Evolutionary conservation across 2,888 invertebrate genomes (phyloP), one percentile per base, ranked within the genome.

Genomic region (Halictus quadricinctus): DNA sequence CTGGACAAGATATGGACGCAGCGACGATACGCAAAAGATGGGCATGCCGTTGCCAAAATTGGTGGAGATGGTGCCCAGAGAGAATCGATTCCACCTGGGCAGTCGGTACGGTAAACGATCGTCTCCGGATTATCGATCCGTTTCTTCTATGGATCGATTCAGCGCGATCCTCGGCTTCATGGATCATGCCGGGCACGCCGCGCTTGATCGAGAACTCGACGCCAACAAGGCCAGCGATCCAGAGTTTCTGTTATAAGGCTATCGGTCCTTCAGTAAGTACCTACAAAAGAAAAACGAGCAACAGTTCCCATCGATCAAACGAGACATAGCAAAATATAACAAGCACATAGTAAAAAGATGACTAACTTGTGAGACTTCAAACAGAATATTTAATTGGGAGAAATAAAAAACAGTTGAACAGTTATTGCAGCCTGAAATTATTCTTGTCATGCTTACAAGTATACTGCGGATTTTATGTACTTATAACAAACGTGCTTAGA

Each of bases 71-170:
- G 86, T 88, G 25, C 92, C 93, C 5, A 88, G 93, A 73, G 88
- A 89, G n/a, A 94, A 94, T 79, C 92, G 92, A 12, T 94, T 94
- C 89, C 94, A 92, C 88, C 87, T 91, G 50, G 93, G 93, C 29
- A 94, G 93, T 86, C 92, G 95, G 72, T 95, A 94, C 87, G 95
- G 94, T 0, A 95, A 95, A 88, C 91, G 95, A 54, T 85, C 88
- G 10, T 66, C 77, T 0, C 60, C 64, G 13, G 77, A 88, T 64
- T 75, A 80, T 29, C 81, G 78, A 29, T 50, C 80, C 12, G 73
- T 69, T 3, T 79, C 83, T 0, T 81, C 87, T 0, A 64, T 84
- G 13, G 87, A 88, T 76, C 88, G 87, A 3, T 88, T 91, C 80
- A 85, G 88, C 76, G 89, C 87, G 21, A 88, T 88, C 36, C 81